A percentile compares a stretch with the other conserved stretches of the same genome.
These are phyloP conservation scores for Apamea epomidion DNA, from an alignment of 2,888 invertebrate genomes.

Conservation along the genomic window DNA sequence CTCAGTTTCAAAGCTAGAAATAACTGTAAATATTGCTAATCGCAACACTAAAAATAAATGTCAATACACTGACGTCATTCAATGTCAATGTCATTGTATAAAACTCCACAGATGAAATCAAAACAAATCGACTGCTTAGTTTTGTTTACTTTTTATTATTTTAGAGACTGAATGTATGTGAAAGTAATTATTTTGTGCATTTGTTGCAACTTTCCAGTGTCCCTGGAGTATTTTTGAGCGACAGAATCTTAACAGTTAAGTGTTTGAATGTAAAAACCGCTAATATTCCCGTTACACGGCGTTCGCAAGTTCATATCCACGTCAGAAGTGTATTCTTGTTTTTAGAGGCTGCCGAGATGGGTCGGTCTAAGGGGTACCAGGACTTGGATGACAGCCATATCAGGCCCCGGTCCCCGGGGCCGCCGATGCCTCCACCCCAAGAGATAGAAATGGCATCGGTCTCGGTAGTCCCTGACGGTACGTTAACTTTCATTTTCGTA, in stretches of 20 bases:
- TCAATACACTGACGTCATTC: conserved; percentile 40
- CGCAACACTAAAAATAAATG: conserved; percentile 33
- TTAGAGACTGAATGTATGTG: conserved; percentile 30
- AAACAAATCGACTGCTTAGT: conserved; percentile 57
- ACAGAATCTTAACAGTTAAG: conserved; percentile 32
- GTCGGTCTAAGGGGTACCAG: conserved; percentile 91
- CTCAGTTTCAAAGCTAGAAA: not conserved
- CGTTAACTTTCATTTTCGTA: conserved; percentile 53
- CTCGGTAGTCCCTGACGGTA: conserved; percentile 95
- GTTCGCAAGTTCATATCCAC: conserved; percentile 73
- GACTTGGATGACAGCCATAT: conserved; percentile 90
- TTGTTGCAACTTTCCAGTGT: conserved; percentile 5
- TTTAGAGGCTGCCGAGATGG: conserved; percentile 77
- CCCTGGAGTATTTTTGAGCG: conserved; percentile 19
- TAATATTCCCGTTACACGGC: conserved; percentile 79
- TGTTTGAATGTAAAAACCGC: conserved; percentile 52
- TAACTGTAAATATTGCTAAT: conserved; percentile 10
- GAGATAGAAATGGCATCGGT: conserved; percentile 95
- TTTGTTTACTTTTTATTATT: conserved; percentile 52
- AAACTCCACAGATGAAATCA: conserved; percentile 46
- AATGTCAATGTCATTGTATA: conserved; percentile 38
- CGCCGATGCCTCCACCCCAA: conserved; percentile 90
- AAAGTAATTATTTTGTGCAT: conserved; percentile 42
- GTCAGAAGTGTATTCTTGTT: conserved; percentile 75
- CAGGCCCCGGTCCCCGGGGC: conserved; percentile 77